Evolutionary conservation across 2,113 vertebrate genomes (phyloP).

Genomic region (Lates calcarifer): DNA sequence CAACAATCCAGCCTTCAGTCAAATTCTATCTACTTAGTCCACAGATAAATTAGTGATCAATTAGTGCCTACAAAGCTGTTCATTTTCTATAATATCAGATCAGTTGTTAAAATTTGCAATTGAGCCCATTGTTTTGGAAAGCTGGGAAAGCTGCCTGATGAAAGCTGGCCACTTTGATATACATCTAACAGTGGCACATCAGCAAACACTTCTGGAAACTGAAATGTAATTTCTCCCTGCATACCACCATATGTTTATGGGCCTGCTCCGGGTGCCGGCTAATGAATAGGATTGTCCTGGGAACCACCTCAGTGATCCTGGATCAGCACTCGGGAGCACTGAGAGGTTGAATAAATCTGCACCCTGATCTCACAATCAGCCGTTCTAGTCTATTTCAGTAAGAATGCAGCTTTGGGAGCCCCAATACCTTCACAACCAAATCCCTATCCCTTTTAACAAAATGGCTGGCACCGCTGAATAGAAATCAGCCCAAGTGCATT

Average conservation of each 20-base stretch:
- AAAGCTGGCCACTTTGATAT: neutral
- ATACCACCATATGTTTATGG: conserved; percentile 37
- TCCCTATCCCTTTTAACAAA: conserved; percentile 61
- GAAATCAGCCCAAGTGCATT: conserved; percentile 50
- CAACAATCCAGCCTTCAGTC: neutral
- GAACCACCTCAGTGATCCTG: conserved; percentile 56
- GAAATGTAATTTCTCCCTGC: conserved; percentile 12
- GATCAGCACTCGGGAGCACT: conserved; percentile 34
- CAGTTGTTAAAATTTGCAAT: neutral
- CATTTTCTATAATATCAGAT: neutral
- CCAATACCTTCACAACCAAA: conserved; percentile 54
- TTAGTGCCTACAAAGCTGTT: neutral
- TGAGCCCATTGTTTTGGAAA: neutral
- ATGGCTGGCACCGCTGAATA: conserved; percentile 55
- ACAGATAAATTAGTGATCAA: neutral
- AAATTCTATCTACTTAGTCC: neutral
- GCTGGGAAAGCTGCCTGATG: neutral
- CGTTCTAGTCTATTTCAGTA: conserved; percentile 46
- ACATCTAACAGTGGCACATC: conserved; percentile 12
- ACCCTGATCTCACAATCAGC: conserved; percentile 61
- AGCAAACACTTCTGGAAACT: conserved; percentile 38
- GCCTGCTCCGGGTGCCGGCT: conserved; percentile 34
- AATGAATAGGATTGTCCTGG: conserved; percentile 56
- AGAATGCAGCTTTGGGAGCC: conserved; percentile 51
- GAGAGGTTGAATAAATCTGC: conserved; percentile 63